These are phyloP conservation scores for Pontoporia blainvillei DNA, from an alignment of 2,113 vertebrate species.

Conservation along the genomic window DNA sequence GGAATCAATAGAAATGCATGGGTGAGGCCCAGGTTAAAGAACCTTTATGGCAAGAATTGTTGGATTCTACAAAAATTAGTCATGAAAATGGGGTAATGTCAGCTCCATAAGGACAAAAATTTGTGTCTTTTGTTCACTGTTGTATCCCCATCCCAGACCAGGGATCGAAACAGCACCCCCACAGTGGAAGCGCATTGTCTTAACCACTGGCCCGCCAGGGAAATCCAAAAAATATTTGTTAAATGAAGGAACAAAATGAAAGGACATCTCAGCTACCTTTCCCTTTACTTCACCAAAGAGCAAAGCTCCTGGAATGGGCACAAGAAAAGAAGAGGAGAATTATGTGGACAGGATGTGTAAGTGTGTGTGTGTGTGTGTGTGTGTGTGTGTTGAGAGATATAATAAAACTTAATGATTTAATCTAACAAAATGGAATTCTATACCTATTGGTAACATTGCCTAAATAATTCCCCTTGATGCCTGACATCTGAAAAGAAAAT, in stretches of 20 bases:
- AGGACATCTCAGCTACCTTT: neutral
- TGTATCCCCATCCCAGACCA: neutral
- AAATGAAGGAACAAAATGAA: too few species aligned
- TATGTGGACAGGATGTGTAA: neutral
- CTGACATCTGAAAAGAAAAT: conserved; percentile 17
- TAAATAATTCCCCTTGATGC: neutral
- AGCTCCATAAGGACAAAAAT: neutral
- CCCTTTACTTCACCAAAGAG: neutral
- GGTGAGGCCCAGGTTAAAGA: too few species aligned
- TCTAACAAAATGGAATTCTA: neutral
- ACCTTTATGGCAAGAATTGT: neutral
- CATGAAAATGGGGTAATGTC: neutral
- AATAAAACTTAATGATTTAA: neutral
- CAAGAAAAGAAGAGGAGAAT: neutral
- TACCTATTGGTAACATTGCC: neutral
- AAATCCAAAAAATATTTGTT: too few species aligned
- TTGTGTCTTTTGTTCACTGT: neutral
- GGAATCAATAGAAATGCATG: neutral
- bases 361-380: neutral
- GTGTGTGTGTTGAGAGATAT: neutral
- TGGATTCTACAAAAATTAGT: neutral
- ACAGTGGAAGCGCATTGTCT: rapidly evolving
- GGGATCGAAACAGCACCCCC: too few species aligned
- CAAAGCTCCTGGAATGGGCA: neutral
- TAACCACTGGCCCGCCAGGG: too few species aligned